Evolutionary conservation across 2,797 vertebrate genomes (phyloP).

Genomic region (Eulemur albifrons): DNA sequence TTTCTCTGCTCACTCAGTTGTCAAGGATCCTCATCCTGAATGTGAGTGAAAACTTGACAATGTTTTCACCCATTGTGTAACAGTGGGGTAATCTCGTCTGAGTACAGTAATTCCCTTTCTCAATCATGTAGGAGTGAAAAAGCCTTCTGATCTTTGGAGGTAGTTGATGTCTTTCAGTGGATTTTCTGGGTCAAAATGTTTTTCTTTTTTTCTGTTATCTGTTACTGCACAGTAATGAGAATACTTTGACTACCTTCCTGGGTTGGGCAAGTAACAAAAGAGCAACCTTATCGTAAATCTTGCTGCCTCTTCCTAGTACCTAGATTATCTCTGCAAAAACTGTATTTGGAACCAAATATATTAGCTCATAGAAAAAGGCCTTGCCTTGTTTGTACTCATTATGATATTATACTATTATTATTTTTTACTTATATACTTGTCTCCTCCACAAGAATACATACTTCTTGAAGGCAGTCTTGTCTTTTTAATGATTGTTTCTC

Average conservation of each 20-base stretch:
- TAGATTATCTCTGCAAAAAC: neutral
- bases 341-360: neutral
- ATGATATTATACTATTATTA: neutral
- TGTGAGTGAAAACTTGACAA: neutral
- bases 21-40: neutral
- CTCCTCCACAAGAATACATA: neutral
- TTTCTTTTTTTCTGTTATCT: neutral
- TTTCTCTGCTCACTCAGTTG: neutral
- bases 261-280: neutral
- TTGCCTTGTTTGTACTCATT: neutral
- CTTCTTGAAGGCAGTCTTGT: neutral
- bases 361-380: neutral
- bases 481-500: neutral
- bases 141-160: neutral
- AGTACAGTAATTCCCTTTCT: neutral
- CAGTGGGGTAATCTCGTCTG: neutral
- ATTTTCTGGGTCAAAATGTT: neutral
- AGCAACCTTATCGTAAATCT: neutral
- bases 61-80: neutral
- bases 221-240: neutral
- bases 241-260: neutral
- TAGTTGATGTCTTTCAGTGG: neutral
- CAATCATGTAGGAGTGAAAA: neutral
- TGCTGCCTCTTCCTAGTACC: neutral
- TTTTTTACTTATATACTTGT: neutral